phyloP scores from a whole-genome alignment of 2,888 invertebrate species.

The Hartigia nigra region DNA sequence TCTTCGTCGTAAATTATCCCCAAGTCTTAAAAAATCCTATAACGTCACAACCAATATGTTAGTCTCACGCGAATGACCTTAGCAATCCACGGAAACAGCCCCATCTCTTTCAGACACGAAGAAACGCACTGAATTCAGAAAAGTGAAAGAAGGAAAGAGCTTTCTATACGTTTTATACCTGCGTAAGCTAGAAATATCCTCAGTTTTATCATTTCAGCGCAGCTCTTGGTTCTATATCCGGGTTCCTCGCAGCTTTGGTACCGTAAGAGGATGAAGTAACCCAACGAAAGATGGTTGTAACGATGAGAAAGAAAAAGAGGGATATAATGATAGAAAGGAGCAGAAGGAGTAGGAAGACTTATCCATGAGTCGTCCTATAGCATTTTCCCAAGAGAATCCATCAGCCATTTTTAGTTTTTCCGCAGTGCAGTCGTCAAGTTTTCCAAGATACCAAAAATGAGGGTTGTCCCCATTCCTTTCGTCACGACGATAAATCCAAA shows the following conservation, averaged over 20 bases:
- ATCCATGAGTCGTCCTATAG: neutral
- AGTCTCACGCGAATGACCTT: neutral
- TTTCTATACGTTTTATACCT: slow-evolving; percentile 32
- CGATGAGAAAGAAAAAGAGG: neutral
- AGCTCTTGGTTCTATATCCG: slow-evolving; percentile 44
- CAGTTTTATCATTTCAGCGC: slow-evolving; percentile 53
- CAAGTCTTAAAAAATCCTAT: neutral
- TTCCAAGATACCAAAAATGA: neutral
- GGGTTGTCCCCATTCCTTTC: neutral
- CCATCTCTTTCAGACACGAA: neutral
- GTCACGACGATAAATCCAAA: neutral
- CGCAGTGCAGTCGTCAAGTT: neutral
- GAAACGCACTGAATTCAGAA: neutral
- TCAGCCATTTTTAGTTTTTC: neutral
- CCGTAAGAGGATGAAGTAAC: neutral
- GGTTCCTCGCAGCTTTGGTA: neutral
- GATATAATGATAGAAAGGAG: neutral
- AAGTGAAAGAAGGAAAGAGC: neutral
- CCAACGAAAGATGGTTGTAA: neutral
- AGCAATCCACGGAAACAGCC: neutral
- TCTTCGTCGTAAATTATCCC: neutral
- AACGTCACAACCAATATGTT: neutral
- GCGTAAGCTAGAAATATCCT: slow-evolving; percentile 45
- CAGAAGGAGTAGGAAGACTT: neutral
- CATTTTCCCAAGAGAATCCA: neutral